A percentile compares a stretch with the other conserved stretches of the same genome.
phyloP scores from a whole-genome alignment of 2,888 invertebrate species.

The Enoplolaimus lenunculus region DNA sequence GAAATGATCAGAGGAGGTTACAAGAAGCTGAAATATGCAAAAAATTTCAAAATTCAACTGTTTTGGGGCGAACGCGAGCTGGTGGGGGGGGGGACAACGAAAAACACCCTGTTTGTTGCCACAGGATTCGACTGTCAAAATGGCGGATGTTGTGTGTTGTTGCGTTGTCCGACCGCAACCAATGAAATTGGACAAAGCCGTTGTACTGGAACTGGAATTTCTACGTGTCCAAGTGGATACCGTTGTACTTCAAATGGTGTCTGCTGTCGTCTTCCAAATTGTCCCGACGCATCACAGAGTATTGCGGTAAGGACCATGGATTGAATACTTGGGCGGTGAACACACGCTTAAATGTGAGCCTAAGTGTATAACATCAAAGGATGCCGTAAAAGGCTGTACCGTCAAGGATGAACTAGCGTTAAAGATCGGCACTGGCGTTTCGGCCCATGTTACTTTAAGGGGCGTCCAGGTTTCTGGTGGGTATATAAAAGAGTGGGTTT shows the following conservation, averaged over 20 bases:
- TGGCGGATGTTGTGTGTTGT: slow-evolving; percentile 19
- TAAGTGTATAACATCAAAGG: no score
- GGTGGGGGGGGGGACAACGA: no score
- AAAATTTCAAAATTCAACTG: no score
- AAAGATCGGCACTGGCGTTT: neutral
- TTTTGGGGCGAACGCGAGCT: no score
- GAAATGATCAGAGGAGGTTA: no score
- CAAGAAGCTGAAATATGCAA: no score
- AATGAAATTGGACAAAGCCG: neutral
- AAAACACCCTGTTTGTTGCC: no score
- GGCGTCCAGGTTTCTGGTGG: neutral
- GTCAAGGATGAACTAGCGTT: no score
- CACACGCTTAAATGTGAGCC: no score
- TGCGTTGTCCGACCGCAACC: slow-evolving; percentile 4
- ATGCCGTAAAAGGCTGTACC: no score
- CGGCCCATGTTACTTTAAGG: neutral
- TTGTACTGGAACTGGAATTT: slow-evolving; percentile 1
- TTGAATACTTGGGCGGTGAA: no score
- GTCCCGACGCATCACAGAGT: neutral
- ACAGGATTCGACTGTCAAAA: slow-evolving; percentile 13
- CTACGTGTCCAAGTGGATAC: slow-evolving; percentile 14
- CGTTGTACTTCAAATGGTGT: slow-evolving; percentile 12
- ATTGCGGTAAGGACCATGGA: neutral
- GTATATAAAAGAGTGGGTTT: no score
- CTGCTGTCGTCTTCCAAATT: slow-evolving; percentile 16